phyloP scores from a whole-genome alignment of 2,888 invertebrate genomes.

The Embidobia sp. region DNA sequence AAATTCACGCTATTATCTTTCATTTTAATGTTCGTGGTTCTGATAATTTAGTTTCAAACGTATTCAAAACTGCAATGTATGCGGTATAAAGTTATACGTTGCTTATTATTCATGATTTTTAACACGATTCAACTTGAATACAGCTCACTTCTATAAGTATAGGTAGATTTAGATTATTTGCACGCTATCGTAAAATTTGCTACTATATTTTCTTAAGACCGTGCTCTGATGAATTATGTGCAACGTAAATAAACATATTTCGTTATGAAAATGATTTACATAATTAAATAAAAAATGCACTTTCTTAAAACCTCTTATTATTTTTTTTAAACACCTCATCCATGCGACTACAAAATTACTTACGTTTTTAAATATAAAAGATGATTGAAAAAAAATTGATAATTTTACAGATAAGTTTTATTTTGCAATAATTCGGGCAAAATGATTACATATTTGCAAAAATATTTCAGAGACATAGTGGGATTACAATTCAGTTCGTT shows the following conservation, averaged over 20 bases:
- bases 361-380: too few species aligned
- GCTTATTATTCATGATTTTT: slow-evolving; percentile 46
- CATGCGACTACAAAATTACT: too few species aligned
- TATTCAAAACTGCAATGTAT: slow-evolving; percentile 7
- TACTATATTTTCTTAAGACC: slow-evolving; percentile 7
- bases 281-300: background rate
- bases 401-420: too few species aligned
- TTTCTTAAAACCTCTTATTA: too few species aligned
- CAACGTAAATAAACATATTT: background rate
- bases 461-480: too few species aligned
- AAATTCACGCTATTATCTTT: background rate
- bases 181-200: slow-evolving; percentile 31
- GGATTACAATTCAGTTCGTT: too few species aligned
- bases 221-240: slow-evolving; percentile 6
- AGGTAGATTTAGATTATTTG: slow-evolving; percentile 40
- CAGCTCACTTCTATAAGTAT: slow-evolving; percentile 17
- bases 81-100: slow-evolving; percentile 9
- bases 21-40: background rate
- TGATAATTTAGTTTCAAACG: slow-evolving; percentile 6
- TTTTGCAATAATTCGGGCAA: too few species aligned
- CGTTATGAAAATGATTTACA: background rate
- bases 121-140: slow-evolving; percentile 21
- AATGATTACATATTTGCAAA: too few species aligned
- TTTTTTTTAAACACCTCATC: too few species aligned
- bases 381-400: too few species aligned